Conservation (phyloP, 2,888 invertebrate species). For the Embidobia sp. region DNA sequence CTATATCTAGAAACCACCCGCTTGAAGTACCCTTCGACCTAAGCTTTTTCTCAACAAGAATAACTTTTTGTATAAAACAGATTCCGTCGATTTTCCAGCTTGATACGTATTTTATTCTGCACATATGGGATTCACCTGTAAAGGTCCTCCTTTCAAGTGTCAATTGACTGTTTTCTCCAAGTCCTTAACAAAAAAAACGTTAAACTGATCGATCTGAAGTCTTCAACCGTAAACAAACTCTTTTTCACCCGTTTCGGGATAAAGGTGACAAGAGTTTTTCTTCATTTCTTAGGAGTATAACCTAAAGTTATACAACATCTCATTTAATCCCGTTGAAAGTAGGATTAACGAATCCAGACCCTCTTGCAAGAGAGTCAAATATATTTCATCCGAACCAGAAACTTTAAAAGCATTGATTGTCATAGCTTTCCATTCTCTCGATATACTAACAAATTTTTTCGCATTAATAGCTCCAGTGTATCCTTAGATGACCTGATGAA, state of each 20-base stretch:
- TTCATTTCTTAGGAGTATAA: not conserved
- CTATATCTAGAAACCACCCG: slow-evolving; percentile 8
- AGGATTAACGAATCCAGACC: not conserved
- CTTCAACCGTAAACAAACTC: slow-evolving; percentile 4
- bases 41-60: slow-evolving; percentile 9
- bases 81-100: slow-evolving; percentile 12
- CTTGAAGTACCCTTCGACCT: slow-evolving; percentile 7
- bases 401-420: no score
- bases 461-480: no score
- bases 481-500: no score
- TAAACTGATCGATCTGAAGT: slow-evolving; percentile 12
- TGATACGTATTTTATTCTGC: not conserved
- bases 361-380: not conserved
- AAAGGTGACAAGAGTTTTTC: slow-evolving; percentile 7
- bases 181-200: slow-evolving; percentile 7
- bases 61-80: not conserved
- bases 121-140: not conserved
- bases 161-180: slow-evolving; percentile 1
- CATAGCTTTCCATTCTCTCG: no score
- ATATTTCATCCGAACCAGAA: no score
- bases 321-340: not conserved
- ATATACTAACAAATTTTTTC: no score
- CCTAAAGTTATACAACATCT: not conserved
- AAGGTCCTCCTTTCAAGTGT: not conserved
- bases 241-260: slow-evolving; percentile 9